A percentile compares a stretch with the other conserved stretches of the same genome.
phyloP scores from a whole-genome alignment of 2,797 vertebrate species.

The Scomberomorus guttatus region DNA sequence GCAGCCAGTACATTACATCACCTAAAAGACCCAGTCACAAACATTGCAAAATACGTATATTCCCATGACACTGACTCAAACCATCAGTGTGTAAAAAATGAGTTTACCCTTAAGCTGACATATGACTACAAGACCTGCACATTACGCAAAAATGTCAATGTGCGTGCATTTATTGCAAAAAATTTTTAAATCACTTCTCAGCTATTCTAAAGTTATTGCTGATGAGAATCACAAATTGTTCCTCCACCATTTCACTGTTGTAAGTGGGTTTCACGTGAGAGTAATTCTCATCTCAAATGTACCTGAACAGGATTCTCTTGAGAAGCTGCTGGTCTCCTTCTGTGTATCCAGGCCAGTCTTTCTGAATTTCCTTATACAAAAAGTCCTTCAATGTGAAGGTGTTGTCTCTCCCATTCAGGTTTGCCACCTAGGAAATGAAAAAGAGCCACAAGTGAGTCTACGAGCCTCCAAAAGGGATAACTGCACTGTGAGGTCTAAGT shows the following conservation, averaged over 20 bases:
- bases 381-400: slow-evolving; percentile 95
- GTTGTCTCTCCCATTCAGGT: slow-evolving; percentile 91
- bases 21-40: neutral
- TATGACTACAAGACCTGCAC: neutral
- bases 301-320: slow-evolving; percentile 94
- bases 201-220: neutral
- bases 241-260: neutral
- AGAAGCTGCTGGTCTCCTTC: slow-evolving; percentile 97
- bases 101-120: neutral
- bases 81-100: neutral
- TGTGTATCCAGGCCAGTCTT: slow-evolving; percentile 97
- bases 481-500: neutral
- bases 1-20: neutral
- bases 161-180: neutral
- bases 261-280: neutral
- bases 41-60: neutral
- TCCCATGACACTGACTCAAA: neutral
- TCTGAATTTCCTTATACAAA: slow-evolving; percentile 95
- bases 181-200: neutral
- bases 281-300: slow-evolving; percentile 46
- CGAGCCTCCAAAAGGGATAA: neutral
- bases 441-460: slow-evolving; percentile 17
- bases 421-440: slow-evolving; percentile 89
- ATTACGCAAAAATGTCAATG: neutral
- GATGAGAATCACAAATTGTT: neutral